A percentile compares a stretch with the other conserved stretches of the same genome.
phyloP scores from a whole-genome alignment of 2,888 invertebrate genomes.

The Brenthis hecate region DNA sequence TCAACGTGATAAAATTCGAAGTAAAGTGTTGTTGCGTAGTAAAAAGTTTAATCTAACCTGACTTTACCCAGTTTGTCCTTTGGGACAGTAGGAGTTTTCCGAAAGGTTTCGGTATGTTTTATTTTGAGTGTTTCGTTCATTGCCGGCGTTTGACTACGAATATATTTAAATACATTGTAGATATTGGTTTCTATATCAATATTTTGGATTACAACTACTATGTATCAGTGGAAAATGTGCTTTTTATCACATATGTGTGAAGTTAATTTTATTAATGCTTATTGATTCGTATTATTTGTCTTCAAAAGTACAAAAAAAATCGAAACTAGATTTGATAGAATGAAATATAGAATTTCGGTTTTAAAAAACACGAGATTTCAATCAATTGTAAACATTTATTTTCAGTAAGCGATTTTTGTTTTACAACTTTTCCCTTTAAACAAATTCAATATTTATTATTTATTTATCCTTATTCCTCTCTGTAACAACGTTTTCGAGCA shows the following conservation, averaged over 20 bases:
- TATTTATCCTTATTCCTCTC: conserved; percentile 16
- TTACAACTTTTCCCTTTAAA: conserved; percentile 17
- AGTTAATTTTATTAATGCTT: too few species aligned
- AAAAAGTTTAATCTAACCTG: conserved; percentile 61
- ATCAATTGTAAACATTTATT: conserved; percentile 19
- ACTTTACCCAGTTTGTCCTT: conserved; percentile 48
- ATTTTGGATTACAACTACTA: conserved; percentile 21
- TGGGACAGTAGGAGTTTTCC: conserved; percentile 53
- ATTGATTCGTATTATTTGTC: too few species aligned
- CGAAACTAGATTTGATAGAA: background rate
- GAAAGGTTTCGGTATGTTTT: conserved; percentile 56
- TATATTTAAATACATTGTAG: conserved; percentile 60
- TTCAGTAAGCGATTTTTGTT: conserved; percentile 16
- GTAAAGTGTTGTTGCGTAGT: conserved; percentile 43
- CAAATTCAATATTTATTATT: conserved; percentile 18
- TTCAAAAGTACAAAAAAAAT: background rate
- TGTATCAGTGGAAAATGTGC: conserved; percentile 1
- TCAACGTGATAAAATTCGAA: conserved; percentile 47
- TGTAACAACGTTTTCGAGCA: conserved; percentile 17
- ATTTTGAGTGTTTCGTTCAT: conserved; percentile 55
- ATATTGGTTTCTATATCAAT: conserved; percentile 23
- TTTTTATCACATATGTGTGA: background rate
- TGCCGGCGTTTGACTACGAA: conserved; percentile 55
- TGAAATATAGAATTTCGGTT: background rate
- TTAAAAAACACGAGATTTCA: conserved; percentile 8